phyloP scores from a whole-genome alignment of 2,797 vertebrate species.

The Sarcoramphus papa region DNA sequence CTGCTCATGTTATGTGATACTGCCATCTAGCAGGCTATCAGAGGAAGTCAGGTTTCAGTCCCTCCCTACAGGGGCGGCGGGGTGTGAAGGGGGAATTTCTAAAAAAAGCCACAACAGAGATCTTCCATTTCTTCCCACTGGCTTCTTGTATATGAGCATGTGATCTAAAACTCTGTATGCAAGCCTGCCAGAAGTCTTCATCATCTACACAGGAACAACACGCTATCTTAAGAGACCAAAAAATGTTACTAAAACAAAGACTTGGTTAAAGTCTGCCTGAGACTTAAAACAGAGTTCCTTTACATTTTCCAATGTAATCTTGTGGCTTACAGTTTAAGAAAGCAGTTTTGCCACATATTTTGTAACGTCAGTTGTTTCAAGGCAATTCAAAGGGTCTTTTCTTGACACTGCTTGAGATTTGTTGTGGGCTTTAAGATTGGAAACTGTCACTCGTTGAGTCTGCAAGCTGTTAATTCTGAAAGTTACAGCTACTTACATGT shows the following conservation, averaged over 20 bases:
- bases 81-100: background rate
- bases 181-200: background rate
- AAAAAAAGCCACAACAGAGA: background rate
- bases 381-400: background rate
- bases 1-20: background rate
- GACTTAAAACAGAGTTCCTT: background rate
- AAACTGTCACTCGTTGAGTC: background rate
- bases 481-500: background rate
- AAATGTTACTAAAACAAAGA: background rate
- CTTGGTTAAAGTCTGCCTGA: background rate
- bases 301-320: background rate
- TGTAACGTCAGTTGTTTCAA: background rate
- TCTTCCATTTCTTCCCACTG: background rate
- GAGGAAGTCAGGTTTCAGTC: background rate
- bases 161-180: background rate
- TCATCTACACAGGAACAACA: background rate
- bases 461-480: background rate
- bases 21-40: conserved; percentile 13
- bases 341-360: background rate
- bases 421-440: background rate
- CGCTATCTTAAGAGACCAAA: background rate
- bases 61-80: background rate
- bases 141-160: background rate
- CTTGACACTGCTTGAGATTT: background rate
- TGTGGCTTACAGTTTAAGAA: background rate